Evolutionary conservation across 2,113 vertebrate species (phyloP), one percentile per base, ranked within the genome.

Genomic region (Ammodytes dubius): DNA sequence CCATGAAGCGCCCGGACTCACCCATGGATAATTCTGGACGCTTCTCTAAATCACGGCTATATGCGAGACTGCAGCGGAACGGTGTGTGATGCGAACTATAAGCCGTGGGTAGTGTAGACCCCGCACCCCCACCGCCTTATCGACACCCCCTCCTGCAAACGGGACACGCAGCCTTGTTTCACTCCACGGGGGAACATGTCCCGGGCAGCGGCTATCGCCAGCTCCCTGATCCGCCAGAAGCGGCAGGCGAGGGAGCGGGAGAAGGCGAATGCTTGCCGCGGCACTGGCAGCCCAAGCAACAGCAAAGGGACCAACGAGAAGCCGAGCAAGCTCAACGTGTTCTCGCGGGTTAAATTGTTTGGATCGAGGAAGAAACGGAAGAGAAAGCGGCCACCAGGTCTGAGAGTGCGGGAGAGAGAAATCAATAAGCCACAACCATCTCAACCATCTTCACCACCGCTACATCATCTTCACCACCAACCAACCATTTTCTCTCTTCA

Each of bases 151-250:
- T 39, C 39, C 58, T 5, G 2, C 60, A 53, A 63, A 69, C 83
- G 79, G 88, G 87, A 89, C 87, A 85, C 89, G 73, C 74, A 77
- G 85, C 56, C 88, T 82, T 45, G 89, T 81, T 79, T 78, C 67
- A 47, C 88, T 82, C 87, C 67, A 89, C 68, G 79, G 76, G 83
- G 84, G 47, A 90, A 65, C 78, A 94, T 94, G 96, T 97, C 98
- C 93, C 98, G 98, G 96, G 98, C 98, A 83, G 98, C 98, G 88
- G 98, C 98, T 70, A 99, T 99, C 92, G 98, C 98, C 95, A 99
- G 97, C 96, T 99, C 98, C 91, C 96, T 99, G 88, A 99, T 99
- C 93, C 96, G 98, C 78, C 98, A 99, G 95, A 98, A 97, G 94
- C 95, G 98, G 90, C 98, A 99, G 94, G 98, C 97, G 91, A 94